Percentiles rank a stretch among this genome's conserved stretches.
Conservation (phyloP, 92 coral and sea anemone species). For the Palythoa grandiflora region DNA sequence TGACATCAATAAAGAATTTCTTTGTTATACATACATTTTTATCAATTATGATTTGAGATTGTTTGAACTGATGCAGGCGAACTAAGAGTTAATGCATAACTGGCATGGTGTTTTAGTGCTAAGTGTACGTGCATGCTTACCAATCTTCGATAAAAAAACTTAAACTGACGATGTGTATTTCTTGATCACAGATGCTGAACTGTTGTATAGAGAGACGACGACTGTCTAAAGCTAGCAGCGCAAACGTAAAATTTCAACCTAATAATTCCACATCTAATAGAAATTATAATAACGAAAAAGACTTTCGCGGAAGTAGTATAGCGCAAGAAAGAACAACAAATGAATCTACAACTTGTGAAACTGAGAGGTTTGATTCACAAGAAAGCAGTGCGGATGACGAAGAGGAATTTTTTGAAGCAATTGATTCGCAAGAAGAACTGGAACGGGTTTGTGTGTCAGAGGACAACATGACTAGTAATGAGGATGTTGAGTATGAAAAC, state of each 20-base stretch:
- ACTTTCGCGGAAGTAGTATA: slow-evolving; percentile 28
- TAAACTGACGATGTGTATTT: background rate
- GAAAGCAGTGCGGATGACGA: slow-evolving; percentile 77
- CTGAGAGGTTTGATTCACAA: slow-evolving; percentile 49
- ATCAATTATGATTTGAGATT: background rate
- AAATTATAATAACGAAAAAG: slow-evolving; percentile 8
- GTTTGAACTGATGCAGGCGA: background rate
- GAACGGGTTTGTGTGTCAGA: slow-evolving; percentile 48
- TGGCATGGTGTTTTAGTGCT: background rate
- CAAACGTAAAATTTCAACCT: slow-evolving; percentile 23
- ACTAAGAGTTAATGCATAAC: background rate
- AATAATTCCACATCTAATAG: background rate
- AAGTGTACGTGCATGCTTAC: background rate
- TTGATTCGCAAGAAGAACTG: slow-evolving; percentile 79
- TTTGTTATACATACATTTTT: too few relatives aligned
- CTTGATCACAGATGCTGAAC: slow-evolving; percentile 84
- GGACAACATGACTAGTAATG: slow-evolving; percentile 3
- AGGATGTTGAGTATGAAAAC: background rate
- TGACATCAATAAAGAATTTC: too few relatives aligned
- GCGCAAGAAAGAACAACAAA: background rate
- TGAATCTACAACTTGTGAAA: background rate
- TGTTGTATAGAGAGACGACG: slow-evolving; percentile 96
- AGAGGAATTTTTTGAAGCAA: slow-evolving; percentile 95
- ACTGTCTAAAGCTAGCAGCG: slow-evolving; percentile 58
- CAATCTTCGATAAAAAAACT: background rate